A percentile compares a stretch with the other conserved stretches of the same genome.
These are phyloP conservation scores for Urocynchramus pylzowi DNA, from an alignment of 2,113 vertebrate species.

Conservation along the genomic window DNA sequence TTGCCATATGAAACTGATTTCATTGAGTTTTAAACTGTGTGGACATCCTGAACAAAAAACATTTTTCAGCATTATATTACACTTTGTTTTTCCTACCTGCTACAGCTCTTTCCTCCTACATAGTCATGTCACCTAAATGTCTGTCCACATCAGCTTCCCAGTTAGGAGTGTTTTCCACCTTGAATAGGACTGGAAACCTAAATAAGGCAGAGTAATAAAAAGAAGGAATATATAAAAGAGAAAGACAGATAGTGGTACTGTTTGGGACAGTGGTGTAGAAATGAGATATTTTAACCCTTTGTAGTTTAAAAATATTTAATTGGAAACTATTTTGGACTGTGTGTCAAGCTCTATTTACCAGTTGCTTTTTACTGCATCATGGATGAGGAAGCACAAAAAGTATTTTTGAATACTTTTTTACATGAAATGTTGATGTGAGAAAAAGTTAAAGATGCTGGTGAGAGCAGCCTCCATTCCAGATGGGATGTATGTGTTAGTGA, in stretches of 20 bases:
- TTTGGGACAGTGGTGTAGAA: background rate
- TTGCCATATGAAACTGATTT: background rate
- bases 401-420: no score
- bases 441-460: background rate
- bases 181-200: background rate
- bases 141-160: background rate
- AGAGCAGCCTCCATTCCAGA: background rate
- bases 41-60: background rate
- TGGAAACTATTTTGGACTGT: background rate
- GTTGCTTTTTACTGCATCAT: background rate
- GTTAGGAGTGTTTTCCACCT: background rate
- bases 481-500: fast-evolving
- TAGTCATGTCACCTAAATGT: background rate
- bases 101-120: background rate
- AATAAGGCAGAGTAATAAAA: background rate
- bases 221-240: background rate
- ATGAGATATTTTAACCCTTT: background rate
- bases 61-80: background rate
- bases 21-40: background rate
- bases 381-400: background rate
- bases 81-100: background rate
- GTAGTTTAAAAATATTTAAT: fast-evolving
- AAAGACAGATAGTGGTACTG: background rate
- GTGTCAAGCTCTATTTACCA: background rate
- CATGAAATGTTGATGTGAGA: background rate